A percentile compares a stretch with the other conserved stretches of the same genome.
Conservation (phyloP, 2,888 invertebrate species). For the Cerceris rybyensis region DNA sequence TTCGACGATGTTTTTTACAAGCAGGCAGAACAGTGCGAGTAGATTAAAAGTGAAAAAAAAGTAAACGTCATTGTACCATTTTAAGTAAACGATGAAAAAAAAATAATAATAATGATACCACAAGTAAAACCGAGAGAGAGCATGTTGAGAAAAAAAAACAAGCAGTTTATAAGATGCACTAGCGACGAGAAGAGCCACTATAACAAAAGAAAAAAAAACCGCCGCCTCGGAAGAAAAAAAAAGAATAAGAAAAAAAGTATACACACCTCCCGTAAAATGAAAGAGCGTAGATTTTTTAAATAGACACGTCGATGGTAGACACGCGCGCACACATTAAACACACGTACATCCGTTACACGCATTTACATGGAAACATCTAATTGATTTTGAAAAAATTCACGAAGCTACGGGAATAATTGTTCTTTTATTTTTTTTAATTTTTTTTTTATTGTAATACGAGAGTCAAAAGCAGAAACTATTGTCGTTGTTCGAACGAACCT, state of each 20-base stretch:
- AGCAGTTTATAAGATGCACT: conserved; percentile 60
- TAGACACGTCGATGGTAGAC: conserved; percentile 25
- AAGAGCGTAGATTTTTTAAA: conserved; percentile 46
- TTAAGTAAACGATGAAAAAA: conserved; percentile 37
- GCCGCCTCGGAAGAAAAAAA: conserved; percentile 46
- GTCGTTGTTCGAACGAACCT: conserved; percentile 5
- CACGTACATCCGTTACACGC: too few relatives aligned
- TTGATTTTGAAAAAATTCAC: conserved; percentile 16
- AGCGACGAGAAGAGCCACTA: conserved; percentile 46
- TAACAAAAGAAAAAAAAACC: conserved; percentile 38
- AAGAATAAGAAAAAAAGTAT: conserved; percentile 23
- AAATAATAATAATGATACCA: conserved; percentile 25
- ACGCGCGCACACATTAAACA: not conserved
- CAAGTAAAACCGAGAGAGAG: conserved; percentile 40
- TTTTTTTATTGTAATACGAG: conserved; percentile 17
- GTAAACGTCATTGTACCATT: conserved; percentile 72
- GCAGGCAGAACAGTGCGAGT: conserved; percentile 78
- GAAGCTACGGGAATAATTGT: conserved; percentile 17
- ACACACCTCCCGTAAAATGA: conserved; percentile 7
- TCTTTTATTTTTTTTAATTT: conserved; percentile 5
- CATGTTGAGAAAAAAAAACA: conserved; percentile 41
- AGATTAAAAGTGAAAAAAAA: conserved; percentile 67
- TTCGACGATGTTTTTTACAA: conserved; percentile 81
- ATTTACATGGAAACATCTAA: not conserved
- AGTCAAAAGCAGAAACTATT: conserved; percentile 14